phyloP scores from a whole-genome alignment of 64 coral and sea anemone species.

The Montipora foliosa region DNA sequence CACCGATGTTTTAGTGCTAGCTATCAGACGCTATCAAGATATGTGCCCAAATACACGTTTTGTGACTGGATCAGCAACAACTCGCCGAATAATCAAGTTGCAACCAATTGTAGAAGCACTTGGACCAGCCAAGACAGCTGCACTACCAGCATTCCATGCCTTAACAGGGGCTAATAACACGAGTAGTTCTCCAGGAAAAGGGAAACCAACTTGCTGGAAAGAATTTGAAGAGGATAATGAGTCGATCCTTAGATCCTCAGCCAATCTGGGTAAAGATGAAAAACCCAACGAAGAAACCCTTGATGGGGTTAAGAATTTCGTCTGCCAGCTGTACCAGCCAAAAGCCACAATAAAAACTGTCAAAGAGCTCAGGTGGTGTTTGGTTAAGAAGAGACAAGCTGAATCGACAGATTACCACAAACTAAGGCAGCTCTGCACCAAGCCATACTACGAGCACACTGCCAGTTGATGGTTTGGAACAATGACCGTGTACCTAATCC shows the following conservation, averaged over 20 bases:
- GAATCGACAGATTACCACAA: not conserved
- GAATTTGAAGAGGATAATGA: not conserved
- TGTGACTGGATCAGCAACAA: too few relatives aligned
- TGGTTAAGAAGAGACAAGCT: not conserved
- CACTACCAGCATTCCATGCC: too few relatives aligned
- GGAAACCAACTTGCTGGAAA: too few relatives aligned
- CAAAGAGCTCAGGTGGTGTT: not conserved
- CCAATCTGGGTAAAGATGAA: not conserved
- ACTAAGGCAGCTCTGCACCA: constrained; percentile 6
- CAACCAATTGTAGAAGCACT: too few relatives aligned
- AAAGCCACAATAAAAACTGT: not conserved
- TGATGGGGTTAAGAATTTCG: not conserved
- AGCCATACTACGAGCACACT: constrained; percentile 14
- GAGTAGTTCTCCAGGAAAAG: too few relatives aligned
- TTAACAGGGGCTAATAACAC: too few relatives aligned
- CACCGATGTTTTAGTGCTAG: too few relatives aligned
- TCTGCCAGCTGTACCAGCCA: constrained; percentile 48
- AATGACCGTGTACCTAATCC: constrained; percentile 1
- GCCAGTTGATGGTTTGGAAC: constrained; percentile 40
- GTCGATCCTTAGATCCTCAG: not conserved
- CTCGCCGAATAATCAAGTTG: too few relatives aligned
- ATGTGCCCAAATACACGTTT: too few relatives aligned
- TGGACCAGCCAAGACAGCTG: too few relatives aligned
- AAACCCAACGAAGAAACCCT: not conserved
- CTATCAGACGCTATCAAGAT: too few relatives aligned